These are phyloP conservation scores for Lemur catta DNA, from an alignment of 2,797 vertebrate species.

Conservation along the genomic window DNA sequence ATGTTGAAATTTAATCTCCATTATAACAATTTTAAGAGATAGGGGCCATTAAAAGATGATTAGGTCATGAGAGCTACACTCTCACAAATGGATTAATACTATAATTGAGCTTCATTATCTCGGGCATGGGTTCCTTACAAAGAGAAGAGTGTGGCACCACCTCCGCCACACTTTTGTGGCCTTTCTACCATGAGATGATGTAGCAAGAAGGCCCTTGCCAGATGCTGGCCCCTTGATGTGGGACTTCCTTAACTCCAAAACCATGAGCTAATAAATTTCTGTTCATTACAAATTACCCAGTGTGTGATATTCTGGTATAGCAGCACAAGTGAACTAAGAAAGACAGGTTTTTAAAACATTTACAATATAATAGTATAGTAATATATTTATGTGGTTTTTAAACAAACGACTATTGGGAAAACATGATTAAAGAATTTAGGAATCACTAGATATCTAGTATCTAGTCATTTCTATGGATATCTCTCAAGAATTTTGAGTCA, in stretches of 20 bases:
- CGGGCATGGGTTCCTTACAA: not conserved
- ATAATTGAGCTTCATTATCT: not conserved
- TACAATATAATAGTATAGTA: not conserved
- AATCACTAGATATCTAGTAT: not conserved
- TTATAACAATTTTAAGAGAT: not conserved
- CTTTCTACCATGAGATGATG: not conserved
- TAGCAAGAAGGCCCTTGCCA: not conserved
- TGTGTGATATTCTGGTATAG: not conserved
- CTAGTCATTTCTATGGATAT: not conserved
- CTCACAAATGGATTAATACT: not conserved
- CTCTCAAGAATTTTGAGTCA: not conserved
- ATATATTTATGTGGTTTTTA: not conserved
- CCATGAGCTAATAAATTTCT: not conserved
- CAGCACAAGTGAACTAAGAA: not conserved
- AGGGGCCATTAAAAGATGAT: not conserved
- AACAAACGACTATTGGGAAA: not conserved
- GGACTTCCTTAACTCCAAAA: not conserved
- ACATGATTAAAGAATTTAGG: not conserved
- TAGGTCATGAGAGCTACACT: not conserved
- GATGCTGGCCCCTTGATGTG: not conserved
- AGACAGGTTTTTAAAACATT: not conserved
- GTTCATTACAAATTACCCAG: not conserved
- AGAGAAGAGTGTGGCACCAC: not conserved
- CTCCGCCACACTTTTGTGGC: not conserved
- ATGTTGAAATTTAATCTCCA: not conserved